Conservation (phyloP, 2,113 vertebrate species). For the Gasterosteus aculeatus region DNA sequence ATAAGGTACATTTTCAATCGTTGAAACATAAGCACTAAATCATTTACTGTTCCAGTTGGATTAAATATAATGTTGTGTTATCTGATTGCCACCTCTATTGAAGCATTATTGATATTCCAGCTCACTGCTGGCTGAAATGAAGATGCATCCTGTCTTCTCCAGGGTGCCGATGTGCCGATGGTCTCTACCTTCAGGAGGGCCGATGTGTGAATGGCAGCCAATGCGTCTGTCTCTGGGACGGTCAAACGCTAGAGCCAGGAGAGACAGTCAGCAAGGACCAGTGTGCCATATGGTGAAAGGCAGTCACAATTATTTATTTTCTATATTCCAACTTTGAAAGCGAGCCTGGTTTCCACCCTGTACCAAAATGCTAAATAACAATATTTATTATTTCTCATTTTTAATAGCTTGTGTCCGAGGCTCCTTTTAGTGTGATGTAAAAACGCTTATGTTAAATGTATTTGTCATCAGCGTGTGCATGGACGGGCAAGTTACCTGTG, state of each 20-base stretch:
- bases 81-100: background rate
- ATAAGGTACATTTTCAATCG: background rate
- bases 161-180: conserved; percentile 87
- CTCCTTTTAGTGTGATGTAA: background rate
- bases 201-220: conserved; percentile 82
- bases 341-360: background rate
- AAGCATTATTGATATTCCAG: background rate
- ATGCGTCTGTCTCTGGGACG: conserved; percentile 82
- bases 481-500: conserved; percentile 82
- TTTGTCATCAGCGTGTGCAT: conserved; percentile 78
- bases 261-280: conserved; percentile 70
- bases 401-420: too few relatives aligned
- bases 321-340: background rate
- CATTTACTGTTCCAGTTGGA: background rate
- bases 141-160: conserved; percentile 8
- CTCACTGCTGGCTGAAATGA: background rate
- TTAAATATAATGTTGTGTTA: background rate
- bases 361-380: background rate
- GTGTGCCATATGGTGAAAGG: conserved; percentile 85
- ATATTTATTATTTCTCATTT: background rate
- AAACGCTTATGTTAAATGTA: background rate
- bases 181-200: conserved; percentile 80
- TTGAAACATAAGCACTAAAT: background rate
- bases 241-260: conserved; percentile 72
- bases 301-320: background rate